Percentiles rank a stretch among this genome's conserved stretches.
Evolutionary conservation across 2,113 vertebrate genomes (phyloP).

Genomic region (Forbesichthys agassizii): DNA sequence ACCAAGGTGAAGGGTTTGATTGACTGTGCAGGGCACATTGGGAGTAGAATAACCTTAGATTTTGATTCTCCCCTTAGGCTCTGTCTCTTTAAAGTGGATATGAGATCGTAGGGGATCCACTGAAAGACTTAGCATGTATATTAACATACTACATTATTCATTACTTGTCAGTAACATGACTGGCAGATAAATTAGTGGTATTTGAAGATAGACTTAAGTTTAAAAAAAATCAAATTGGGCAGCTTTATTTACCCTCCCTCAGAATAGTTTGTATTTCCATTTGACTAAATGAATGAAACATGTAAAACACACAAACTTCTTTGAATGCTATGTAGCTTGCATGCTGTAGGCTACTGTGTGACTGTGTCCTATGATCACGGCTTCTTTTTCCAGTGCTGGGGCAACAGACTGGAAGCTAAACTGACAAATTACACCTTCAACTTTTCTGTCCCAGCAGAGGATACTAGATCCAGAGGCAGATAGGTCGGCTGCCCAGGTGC

Average conservation of each 20-base stretch:
- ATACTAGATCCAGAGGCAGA: conserved; percentile 52
- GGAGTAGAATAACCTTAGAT: conserved; percentile 54
- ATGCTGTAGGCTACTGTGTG: not conserved
- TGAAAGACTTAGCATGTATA: conserved; percentile 47
- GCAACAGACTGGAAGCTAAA: conserved; percentile 61
- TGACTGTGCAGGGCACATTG: conserved; percentile 43
- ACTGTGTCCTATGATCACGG: conserved; percentile 27
- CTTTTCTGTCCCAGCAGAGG: conserved; percentile 44
- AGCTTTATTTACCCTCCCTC: no score
- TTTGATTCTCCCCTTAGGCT: conserved; percentile 51
- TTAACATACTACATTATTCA: conserved; percentile 66
- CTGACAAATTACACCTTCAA: conserved; percentile 60
- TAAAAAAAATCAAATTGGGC: conserved; percentile 17
- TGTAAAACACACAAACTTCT: no score
- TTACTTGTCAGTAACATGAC: conserved; percentile 55
- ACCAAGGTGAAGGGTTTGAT: conserved; percentile 60
- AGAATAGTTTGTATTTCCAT: no score
- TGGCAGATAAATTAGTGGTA: conserved; percentile 56
- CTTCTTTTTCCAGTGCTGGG: conserved; percentile 50
- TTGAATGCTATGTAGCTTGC: no score
- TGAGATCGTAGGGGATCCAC: conserved; percentile 45
- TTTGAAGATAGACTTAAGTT: conserved; percentile 35
- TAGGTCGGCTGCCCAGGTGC: conserved; percentile 62
- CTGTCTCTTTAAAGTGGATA: conserved; percentile 16
- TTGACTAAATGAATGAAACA: no score